Base-by-base conservation (phyloP, 2,888 invertebrate species). In the Germaria angustata region DNA sequence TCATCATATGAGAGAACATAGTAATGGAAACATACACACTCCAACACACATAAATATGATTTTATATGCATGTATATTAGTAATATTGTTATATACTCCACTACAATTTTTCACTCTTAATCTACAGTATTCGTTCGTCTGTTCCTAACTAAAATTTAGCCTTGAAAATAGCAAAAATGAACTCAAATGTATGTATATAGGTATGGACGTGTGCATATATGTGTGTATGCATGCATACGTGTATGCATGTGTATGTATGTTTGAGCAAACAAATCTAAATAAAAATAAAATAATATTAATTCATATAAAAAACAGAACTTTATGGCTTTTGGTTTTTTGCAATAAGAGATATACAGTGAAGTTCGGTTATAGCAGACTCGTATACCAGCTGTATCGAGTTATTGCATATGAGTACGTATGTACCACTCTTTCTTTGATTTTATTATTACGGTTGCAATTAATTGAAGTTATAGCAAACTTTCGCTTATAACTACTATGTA, bases 101-200 rank as follows among this genome's bases (percentile, higher is more conserved):
- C 69, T 69, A 81, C 39, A 41, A 65, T 59, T 68, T 59, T 53
- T 32, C 41, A 65, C 41, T 73, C 61, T 75, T 53, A 61, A 59
- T 69, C 34, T 72, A 24, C 32, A 68, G 24, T 22, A 5, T 28
- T 28, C 63, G 49, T 9, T 36, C 55, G 4, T 34, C 39, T n/a
- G 41, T 39, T 51, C 49, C 66, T 59, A 87, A 88, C 87, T 87
- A 87, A 88, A 87, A 85, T 86, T 80, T 86, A 87, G 87, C 87
- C 87, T 88, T 88, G 88, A 89, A 87, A 89, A 88, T 89, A 89
- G 88, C 87, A 85, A 87, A 88, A 80, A 83, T 79, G 79, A 84
- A 77, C 39, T 39, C 68, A 69, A 73, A 81, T 41, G 59, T 51
- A 20, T 46, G 44, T 44, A 65, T 77, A 72, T n/a, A n/a, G n/a